Evolutionary conservation across 2,113 vertebrate species (phyloP), one percentile per base, ranked within the genome.

Genomic region (Phocoena phocoena): DNA sequence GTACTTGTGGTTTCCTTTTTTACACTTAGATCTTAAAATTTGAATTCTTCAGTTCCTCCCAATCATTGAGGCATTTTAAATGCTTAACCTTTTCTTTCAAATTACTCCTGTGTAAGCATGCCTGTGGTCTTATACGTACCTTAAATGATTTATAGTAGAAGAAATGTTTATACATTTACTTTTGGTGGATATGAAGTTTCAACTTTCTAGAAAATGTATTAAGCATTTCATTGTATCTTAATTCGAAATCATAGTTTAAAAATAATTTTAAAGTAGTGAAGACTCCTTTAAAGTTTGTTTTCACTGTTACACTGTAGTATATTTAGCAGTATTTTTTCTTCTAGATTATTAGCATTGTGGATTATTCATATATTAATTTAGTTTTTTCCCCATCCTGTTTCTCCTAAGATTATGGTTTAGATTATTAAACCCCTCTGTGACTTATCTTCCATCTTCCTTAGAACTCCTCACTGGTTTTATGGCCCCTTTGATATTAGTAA

Each of bases 71-170:
- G 31, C 23, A 79, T 92, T 93, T 92, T 71, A 58, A 88, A 82
- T 58, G 47, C 23, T 41, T 85, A 92, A 73, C 25, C 26, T 73
- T 92, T 92, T 90, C 41, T 91, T 94, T 93, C 62, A 62, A 6
- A 67, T 82, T 81, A 74, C 2, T 89, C 18, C 17, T 60, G 4
- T 82, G 7, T 93, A 58, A 83, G 28, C 44, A 77, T 88, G 25
- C 12, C 31, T 86, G 13, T 96, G 73, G 28, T 41, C 63, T 90
- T 83, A 71, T 44, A 82, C 63, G 21, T 94, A n/a, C 38, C 68
- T 95, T 68, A 76, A 95, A 74, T 93, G 44, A 81, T 89, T 77
- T 94, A 20, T 17, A 82, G 55, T 71, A 93, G 88, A 93, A 71
- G 50, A 92, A 86, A 73, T 89, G 33, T 6, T 79, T 88, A 77